Conservation (phyloP, 2,113 vertebrate genomes). For the Thunnus thynnus region DNA sequence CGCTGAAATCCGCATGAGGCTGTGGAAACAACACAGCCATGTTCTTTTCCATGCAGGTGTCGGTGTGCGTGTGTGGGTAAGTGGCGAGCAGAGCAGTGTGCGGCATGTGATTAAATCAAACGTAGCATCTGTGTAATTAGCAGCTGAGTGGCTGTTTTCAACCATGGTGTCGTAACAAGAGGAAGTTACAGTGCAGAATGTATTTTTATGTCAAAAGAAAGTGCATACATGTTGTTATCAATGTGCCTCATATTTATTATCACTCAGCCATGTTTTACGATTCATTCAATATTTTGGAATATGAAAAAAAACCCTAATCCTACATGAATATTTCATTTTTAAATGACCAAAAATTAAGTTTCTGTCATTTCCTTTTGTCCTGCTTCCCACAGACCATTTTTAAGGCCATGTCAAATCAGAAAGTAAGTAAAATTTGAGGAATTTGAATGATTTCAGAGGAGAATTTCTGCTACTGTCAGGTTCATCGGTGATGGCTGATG, state of each 20-base stretch:
- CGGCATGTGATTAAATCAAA: conserved; percentile 31
- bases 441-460: no score
- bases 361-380: neutral
- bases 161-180: neutral
- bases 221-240: neutral
- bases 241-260: no score
- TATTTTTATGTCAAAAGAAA: conserved; percentile 19
- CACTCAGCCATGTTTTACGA: no score
- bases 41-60: conserved; percentile 32
- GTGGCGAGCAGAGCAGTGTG: neutral
- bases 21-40: neutral
- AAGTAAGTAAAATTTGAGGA: no score
- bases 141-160: neutral
- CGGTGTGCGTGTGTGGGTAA: conserved; percentile 11
- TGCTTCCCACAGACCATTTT: no score
- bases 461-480: no score
- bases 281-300: no score
- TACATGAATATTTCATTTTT: no score
- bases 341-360: neutral
- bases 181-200: neutral
- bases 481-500: no score
- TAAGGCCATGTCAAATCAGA: no score
- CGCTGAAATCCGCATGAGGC: neutral
- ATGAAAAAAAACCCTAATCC: no score
- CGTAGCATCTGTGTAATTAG: conserved; percentile 25